Conservation (phyloP, 2,888 invertebrate genomes). For the Tetanocera ferruginea region DNA sequence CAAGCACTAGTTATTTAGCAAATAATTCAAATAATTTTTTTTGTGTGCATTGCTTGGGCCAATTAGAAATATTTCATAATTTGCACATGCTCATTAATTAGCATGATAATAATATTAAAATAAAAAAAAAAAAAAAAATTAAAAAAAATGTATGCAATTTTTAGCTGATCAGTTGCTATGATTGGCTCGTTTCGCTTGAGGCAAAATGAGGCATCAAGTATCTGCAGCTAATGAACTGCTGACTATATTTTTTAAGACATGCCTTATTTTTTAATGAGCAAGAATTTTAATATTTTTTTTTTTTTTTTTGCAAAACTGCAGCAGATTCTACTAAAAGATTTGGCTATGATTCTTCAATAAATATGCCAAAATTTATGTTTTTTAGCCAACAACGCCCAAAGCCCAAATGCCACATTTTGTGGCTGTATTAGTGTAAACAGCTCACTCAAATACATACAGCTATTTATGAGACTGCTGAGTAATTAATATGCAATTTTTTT, state of each 20-base stretch:
- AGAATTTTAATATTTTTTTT: neutral
- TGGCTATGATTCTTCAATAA: neutral
- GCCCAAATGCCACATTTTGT: neutral
- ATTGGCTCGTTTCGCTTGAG: neutral
- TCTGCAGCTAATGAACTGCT: constrained; percentile 1
- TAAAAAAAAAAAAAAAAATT: constrained; percentile 3
- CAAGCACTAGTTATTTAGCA: neutral
- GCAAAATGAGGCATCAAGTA: neutral
- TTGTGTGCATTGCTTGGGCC: neutral
- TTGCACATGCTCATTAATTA: constrained; percentile 37
- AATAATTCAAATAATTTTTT: neutral
- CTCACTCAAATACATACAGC: neutral
- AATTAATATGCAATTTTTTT: constrained; percentile 33
- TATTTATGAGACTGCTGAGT: constrained; percentile 32
- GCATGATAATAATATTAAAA: neutral
- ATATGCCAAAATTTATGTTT: neutral
- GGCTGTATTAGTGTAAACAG: neutral
- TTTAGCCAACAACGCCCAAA: neutral
- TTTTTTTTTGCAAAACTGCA: neutral
- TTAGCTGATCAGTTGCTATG: neutral
- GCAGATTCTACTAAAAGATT: neutral
- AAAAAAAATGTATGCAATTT: neutral
- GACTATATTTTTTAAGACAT: neutral
- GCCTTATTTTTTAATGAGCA: constrained; percentile 23
- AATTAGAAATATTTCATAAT: constrained; percentile 24